These are phyloP conservation scores for Aphelenchoides besseyi DNA, from an alignment of 1,140 invertebrate species.

Conservation along the genomic window DNA sequence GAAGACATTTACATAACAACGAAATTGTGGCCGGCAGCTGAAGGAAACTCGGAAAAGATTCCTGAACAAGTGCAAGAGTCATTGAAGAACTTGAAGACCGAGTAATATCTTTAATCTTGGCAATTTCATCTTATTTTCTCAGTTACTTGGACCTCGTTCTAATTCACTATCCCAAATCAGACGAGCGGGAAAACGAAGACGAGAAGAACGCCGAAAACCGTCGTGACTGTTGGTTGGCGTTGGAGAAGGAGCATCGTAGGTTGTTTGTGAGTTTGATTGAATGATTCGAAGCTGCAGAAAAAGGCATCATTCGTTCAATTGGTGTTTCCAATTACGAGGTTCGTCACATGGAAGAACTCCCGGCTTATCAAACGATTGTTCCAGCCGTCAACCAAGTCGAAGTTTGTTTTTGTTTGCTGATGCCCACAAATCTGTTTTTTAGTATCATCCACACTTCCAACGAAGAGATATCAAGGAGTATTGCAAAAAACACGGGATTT, in stretches of 20 bases:
- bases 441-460: constrained; percentile 65
- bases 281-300: constrained; percentile 3
- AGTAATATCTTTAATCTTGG: constrained; percentile 21
- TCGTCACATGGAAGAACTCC: constrained; percentile 72
- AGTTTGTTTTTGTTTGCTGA: neutral
- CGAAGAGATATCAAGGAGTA: constrained; percentile 61
- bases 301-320: constrained; percentile 69
- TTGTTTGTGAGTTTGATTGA: constrained; percentile 14
- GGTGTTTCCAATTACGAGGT: constrained; percentile 80
- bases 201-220: constrained; percentile 31
- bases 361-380: constrained; percentile 68
- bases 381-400: constrained; percentile 73
- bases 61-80: constrained; percentile 41
- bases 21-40: constrained; percentile 40
- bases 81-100: constrained; percentile 41
- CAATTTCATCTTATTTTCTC: constrained; percentile 18
- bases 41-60: constrained; percentile 32
- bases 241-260: constrained; percentile 30
- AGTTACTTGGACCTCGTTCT: constrained; percentile 42
- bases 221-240: constrained; percentile 34
- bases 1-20: constrained; percentile 49
- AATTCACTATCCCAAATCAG: constrained; percentile 50
- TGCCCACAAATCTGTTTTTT: neutral
- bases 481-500: constrained; percentile 63
- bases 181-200: constrained; percentile 40